These are phyloP conservation scores for Cephalopterus ornatus DNA, from an alignment of 2,113 vertebrate genomes.

Conservation along the genomic window DNA sequence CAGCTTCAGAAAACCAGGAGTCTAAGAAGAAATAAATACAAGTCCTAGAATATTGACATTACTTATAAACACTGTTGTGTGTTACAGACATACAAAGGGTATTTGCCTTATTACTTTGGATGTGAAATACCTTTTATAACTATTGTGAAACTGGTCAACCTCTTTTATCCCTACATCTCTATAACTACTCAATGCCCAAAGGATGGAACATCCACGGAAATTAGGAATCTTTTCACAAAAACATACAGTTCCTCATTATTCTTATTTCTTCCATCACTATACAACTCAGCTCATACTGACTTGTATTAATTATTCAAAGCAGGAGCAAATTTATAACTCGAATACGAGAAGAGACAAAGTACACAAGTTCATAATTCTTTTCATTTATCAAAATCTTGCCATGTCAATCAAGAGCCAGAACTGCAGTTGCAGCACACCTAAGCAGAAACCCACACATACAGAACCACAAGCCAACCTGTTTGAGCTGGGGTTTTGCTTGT, in stretches of 20 bases:
- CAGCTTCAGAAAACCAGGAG: background rate
- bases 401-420: background rate
- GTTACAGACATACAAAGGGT: background rate
- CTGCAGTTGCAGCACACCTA: background rate
- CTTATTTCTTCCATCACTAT: background rate
- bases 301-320: background rate
- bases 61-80: background rate
- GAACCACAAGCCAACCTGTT: background rate
- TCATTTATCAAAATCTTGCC: background rate
- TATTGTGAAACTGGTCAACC: background rate
- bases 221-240: background rate
- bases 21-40: background rate
- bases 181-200: background rate
- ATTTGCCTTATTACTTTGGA: background rate
- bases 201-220: background rate
- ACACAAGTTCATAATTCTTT: background rate
- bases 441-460: background rate
- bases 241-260: background rate
- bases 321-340: background rate
- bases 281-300: background rate
- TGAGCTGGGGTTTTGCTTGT: background rate
- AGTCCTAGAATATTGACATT: background rate
- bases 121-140: background rate
- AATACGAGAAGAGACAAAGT: background rate
- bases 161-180: background rate